Evolutionary conservation across 2,113 vertebrate species (phyloP), one percentile per base, ranked within the genome.

Genomic region (Cottus gobio): DNA sequence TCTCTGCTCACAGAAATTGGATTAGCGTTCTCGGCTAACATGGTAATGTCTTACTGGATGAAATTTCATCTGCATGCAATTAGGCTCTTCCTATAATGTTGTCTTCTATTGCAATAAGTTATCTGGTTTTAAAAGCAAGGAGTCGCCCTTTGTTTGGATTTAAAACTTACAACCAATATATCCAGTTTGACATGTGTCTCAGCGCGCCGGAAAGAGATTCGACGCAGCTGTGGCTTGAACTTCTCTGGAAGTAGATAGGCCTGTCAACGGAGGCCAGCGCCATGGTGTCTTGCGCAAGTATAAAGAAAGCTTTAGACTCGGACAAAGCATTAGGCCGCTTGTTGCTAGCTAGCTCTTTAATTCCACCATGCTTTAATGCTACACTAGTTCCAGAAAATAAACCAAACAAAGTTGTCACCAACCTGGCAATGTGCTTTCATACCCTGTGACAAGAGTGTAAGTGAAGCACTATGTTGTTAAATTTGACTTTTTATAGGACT

Each of bases 41-140:
- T 72, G n/a, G 79, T 81, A 64, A 74, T 65, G 61, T 20, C 42
- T 66, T 7, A 26, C 20, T 56, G 77, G 78, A 72, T 91, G 86
- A 90, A 90, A 92, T 89, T 92, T 80, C 65, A 93, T 93, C 92
- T 74, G 24, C 16, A 69, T 78, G 44, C 42, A 76, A 67, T 85
- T 64, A 24, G 42, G 63, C 7, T 24, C 36, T 79, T 80, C 71
- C 67, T 31, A 57, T 57, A 30, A 18, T 52, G 22, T 77, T 71
- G 56, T 74, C 34, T 37, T 30, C 9, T 22, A 4, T 11, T 54
- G 15, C 3, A 54, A 5, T 31, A 13, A 15, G 34, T 64, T 63
- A 30, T 11, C n/a, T 46, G 42, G 48, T 56, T 72, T 58, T 7
- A 30, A 65, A 58, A 50, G 46, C 30, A 42, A 48, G 42, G 30